Conservation (phyloP, 1,140 invertebrate genomes). For the Calosoma granatense region DNA sequence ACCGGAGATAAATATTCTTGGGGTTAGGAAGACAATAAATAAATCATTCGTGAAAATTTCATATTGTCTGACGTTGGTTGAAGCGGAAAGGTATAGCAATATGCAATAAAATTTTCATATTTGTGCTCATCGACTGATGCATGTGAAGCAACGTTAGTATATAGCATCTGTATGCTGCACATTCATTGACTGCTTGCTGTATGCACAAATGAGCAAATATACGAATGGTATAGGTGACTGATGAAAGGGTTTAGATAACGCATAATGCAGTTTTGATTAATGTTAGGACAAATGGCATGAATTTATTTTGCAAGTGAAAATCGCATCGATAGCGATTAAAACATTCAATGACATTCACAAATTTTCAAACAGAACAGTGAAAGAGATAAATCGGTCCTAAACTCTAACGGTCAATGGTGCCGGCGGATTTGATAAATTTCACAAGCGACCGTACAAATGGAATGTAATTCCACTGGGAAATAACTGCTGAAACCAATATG, state of each 20-base stretch:
- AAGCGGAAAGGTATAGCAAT: background rate
- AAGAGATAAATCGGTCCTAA: constrained; percentile 1
- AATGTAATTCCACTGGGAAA: background rate
- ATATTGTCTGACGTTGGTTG: too few species aligned
- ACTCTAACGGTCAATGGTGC: background rate
- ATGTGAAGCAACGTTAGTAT: background rate
- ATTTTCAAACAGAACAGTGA: background rate
- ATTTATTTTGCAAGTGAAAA: background rate
- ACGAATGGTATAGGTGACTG: background rate
- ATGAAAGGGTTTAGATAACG: background rate
- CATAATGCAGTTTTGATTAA: background rate
- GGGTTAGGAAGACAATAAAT: background rate
- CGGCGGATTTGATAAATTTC: background rate
- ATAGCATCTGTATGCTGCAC: background rate
- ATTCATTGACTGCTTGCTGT: too few species aligned
- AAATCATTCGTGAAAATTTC: background rate
- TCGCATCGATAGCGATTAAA: background rate
- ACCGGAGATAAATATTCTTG: background rate
- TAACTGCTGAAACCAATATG: background rate
- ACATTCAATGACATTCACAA: background rate
- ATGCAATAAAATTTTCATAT: too few species aligned
- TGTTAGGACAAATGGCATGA: background rate
- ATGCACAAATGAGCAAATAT: too few species aligned
- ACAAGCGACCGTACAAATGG: background rate
- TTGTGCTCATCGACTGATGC: background rate